phyloP scores from a whole-genome alignment of 2,797 vertebrate species.

The Xenops minutus region DNA sequence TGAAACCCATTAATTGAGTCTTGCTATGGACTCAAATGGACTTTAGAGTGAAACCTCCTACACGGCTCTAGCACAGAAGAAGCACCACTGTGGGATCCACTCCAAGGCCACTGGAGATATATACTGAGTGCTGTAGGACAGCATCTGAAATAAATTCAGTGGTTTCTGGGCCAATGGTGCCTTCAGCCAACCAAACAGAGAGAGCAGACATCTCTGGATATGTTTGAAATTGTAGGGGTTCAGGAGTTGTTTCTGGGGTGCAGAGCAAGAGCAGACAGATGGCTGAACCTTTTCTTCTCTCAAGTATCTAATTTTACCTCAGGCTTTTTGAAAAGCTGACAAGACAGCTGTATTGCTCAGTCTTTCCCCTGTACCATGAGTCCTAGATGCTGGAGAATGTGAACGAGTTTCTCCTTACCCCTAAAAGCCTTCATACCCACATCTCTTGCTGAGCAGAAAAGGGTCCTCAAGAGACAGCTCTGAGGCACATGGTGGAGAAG shows the following conservation, averaged over 20 bases:
- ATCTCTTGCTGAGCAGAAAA: background rate
- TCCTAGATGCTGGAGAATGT: background rate
- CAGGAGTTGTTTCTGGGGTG: background rate
- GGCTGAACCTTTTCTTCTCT: background rate
- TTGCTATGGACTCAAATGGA: background rate
- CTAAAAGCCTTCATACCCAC: background rate
- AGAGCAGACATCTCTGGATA: background rate
- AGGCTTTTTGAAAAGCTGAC: background rate
- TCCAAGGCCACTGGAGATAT: background rate
- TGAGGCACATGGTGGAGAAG: background rate
- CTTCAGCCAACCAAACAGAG: background rate
- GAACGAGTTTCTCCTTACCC: background rate
- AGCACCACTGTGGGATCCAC: fast-evolving
- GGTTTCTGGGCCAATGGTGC: background rate
- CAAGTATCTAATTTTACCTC: background rate
- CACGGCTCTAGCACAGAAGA: background rate
- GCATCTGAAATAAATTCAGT: background rate
- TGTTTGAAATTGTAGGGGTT: background rate
- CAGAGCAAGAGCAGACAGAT: background rate
- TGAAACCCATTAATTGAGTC: background rate
- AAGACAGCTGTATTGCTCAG: background rate
- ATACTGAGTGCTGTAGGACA: background rate
- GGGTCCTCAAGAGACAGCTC: background rate
- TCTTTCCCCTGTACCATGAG: background rate
- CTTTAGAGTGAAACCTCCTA: background rate